phyloP scores from a whole-genome alignment of 2,797 vertebrate species.

The Mormyrus proboscirostris region DNA sequence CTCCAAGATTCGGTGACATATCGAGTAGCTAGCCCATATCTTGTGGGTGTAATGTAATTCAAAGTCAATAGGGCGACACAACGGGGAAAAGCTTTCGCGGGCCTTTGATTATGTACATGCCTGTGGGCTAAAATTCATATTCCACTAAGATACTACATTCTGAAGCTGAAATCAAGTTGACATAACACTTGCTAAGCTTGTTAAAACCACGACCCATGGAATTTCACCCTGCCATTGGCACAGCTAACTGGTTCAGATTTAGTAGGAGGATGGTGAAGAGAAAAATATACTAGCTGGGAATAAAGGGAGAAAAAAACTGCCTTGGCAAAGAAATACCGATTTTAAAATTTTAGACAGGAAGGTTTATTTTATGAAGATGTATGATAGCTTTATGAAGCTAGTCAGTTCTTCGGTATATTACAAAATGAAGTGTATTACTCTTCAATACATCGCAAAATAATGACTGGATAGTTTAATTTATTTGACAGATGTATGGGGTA shows the following conservation, averaged over 20 bases:
- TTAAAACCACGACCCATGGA: background rate
- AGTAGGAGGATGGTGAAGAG: background rate
- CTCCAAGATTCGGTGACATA: background rate
- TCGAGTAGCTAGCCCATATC: background rate
- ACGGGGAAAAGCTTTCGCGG: background rate
- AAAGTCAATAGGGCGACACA: background rate
- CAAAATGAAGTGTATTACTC: background rate
- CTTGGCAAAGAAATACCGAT: background rate
- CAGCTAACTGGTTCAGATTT: background rate
- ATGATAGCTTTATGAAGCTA: background rate
- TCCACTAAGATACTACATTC: constrained; percentile 1
- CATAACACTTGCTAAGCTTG: background rate
- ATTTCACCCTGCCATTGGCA: background rate
- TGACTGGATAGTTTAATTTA: background rate
- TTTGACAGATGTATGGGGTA: background rate
- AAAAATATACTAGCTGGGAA: background rate
- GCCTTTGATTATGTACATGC: constrained; percentile 5
- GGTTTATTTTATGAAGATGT: background rate
- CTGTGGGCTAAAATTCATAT: background rate
- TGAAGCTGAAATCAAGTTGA: background rate
- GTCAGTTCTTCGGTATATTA: background rate
- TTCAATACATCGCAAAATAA: background rate
- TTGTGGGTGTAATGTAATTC: constrained; percentile 11
- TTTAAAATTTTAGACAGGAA: background rate
- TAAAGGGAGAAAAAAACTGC: background rate